phyloP scores from a whole-genome alignment of 2,888 invertebrate genomes.

The Sepiola atlantica region DNA sequence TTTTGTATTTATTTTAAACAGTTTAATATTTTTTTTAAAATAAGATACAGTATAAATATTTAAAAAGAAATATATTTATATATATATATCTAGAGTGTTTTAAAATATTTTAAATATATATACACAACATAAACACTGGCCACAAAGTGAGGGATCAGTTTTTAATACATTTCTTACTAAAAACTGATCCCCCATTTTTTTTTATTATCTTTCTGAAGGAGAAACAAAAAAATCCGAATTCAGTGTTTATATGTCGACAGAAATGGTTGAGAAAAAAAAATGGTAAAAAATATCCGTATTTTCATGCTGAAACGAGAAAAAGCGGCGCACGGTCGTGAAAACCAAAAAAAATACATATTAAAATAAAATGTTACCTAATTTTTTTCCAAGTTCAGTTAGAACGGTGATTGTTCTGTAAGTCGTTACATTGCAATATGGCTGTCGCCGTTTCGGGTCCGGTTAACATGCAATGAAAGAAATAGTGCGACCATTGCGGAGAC shows the following conservation, averaged over 20 bases:
- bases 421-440: constrained; percentile 45
- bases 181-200: not conserved
- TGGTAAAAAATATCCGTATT: not conserved
- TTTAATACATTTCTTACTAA: not conserved
- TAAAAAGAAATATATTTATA: not conserved
- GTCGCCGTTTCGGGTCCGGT: constrained; percentile 42
- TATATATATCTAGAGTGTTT: not conserved
- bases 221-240: not conserved
- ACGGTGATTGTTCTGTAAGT: constrained; percentile 41
- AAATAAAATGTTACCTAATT: constrained; percentile 39
- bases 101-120: not conserved
- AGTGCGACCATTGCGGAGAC: not conserved
- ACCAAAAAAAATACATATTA: not conserved
- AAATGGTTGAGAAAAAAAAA: not conserved
- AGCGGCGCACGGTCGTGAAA: not conserved
- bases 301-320: not conserved
- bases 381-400: constrained; percentile 44
- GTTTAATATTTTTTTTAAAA: too few species aligned
- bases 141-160: not conserved
- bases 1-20: too few species aligned
- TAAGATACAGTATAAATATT: not conserved
- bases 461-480: not conserved
- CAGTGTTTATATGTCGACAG: not conserved
- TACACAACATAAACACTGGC: not conserved
- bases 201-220: constrained; percentile 11